Conservation (phyloP, 2,888 invertebrate genomes). For the Meteorus colon region DNA sequence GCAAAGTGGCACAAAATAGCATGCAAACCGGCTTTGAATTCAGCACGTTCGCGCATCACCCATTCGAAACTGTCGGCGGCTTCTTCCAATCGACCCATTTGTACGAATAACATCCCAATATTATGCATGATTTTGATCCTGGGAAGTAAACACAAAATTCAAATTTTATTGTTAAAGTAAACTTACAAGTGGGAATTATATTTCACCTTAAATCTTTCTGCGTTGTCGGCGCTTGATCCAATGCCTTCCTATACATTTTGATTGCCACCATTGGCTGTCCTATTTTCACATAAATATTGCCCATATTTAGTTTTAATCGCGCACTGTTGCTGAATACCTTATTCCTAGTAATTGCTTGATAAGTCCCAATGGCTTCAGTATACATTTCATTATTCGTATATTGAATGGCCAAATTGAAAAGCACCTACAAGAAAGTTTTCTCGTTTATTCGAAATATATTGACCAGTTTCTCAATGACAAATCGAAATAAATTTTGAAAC, state of each 20-base stretch:
- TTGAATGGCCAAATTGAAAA: constrained; percentile 96
- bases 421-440: constrained; percentile 77
- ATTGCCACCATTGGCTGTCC: constrained; percentile 95
- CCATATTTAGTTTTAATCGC: constrained; percentile 97
- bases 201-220: constrained; percentile 90
- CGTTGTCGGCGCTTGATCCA: constrained; percentile 95
- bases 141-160: constrained; percentile 43
- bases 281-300: constrained; percentile 97
- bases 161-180: no score
- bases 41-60: constrained; percentile 96
- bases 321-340: constrained; percentile 95
- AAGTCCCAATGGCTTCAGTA: constrained; percentile 96
- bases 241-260: constrained; percentile 98
- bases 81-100: constrained; percentile 97
- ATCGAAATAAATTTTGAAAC: constrained; percentile 24
- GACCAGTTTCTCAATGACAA: neutral
- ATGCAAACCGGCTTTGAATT: constrained; percentile 90
- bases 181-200: no score
- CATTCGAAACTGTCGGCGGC: constrained; percentile 98
- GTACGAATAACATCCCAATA: constrained; percentile 94
- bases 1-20: constrained; percentile 91
- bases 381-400: constrained; percentile 96
- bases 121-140: constrained; percentile 98
- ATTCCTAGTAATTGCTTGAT: constrained; percentile 94
- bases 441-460: neutral